A percentile compares a stretch with the other conserved stretches of the same genome.
Evolutionary conservation across 2,797 vertebrate species (phyloP).

Genomic region (Eulemur coronatus): DNA sequence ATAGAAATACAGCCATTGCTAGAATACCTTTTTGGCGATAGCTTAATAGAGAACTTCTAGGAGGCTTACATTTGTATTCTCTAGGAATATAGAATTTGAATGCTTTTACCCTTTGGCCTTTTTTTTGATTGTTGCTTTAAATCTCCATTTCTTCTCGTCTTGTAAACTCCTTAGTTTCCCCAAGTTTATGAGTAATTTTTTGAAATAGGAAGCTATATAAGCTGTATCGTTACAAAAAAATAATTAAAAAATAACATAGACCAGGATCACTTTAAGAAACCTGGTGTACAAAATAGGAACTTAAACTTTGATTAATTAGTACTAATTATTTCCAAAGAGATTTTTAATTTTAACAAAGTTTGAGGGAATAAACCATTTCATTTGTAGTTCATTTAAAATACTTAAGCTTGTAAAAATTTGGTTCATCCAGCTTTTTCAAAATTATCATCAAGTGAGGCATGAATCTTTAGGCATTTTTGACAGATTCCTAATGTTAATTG

Average conservation of each 20-base stretch:
- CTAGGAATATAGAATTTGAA: not conserved
- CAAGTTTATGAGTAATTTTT: conserved; percentile 22
- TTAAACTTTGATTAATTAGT: not conserved
- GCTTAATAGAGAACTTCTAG: not conserved
- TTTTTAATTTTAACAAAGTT: not conserved
- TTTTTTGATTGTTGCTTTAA: not conserved
- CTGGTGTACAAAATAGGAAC: not conserved
- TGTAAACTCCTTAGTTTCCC: not conserved
- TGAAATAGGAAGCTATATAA: not conserved
- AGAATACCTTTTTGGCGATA: not conserved
- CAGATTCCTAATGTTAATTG: not conserved
- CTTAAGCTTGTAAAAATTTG: conserved; percentile 10
- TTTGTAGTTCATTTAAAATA: conserved; percentile 19
- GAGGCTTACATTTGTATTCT: not conserved
- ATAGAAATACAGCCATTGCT: not conserved
- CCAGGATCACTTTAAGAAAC: not conserved
- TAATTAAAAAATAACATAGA: not conserved
- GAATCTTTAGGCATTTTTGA: conserved; percentile 16
- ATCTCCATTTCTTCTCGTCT: not conserved
- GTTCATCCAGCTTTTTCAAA: not conserved
- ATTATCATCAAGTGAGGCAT: not conserved
- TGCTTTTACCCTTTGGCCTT: not conserved
- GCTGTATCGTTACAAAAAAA: not conserved
- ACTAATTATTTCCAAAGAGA: not conserved
- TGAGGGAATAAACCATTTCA: not conserved